phyloP scores from a whole-genome alignment of 2,797 vertebrate species.

The Hoplostethus mediterraneus region DNA sequence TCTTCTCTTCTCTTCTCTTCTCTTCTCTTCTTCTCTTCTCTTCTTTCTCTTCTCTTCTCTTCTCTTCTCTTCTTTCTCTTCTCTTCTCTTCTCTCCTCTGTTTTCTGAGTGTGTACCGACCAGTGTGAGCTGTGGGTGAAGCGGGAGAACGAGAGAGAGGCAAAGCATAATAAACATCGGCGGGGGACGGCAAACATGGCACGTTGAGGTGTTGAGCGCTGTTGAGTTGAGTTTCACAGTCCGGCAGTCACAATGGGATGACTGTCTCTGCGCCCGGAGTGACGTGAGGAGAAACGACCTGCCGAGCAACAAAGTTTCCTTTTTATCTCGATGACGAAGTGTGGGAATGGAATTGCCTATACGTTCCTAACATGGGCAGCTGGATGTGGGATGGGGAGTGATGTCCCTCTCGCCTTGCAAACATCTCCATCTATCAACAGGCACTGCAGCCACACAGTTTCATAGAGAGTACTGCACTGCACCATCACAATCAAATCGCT shows the following conservation, averaged over 20 bases:
- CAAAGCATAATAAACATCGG: not conserved
- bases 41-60: not conserved
- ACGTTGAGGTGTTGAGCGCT: not conserved
- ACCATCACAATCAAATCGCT: not conserved
- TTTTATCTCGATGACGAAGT: constrained; percentile 18
- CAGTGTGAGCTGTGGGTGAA: not conserved
- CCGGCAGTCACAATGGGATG: constrained; percentile 1
- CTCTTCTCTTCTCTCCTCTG: not conserved
- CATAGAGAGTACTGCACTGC: not conserved
- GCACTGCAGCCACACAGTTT: not conserved
- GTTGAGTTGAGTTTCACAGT: not conserved
- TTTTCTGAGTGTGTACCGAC: not conserved
- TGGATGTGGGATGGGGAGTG: not conserved
- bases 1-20: not conserved
- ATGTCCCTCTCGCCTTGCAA: not conserved
- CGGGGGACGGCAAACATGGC: not conserved
- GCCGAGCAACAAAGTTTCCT: constrained; percentile 9
- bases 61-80: not conserved
- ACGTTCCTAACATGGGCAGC: not conserved
- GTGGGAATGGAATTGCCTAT: constrained; percentile 11
- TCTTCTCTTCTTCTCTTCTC: too few species aligned
- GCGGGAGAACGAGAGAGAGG: not conserved
- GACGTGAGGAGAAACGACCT: constrained; percentile 6
- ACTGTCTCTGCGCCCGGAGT: not conserved
- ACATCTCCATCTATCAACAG: not conserved